These are phyloP conservation scores for Sesia bembeciformis DNA, from an alignment of 2,888 invertebrate species.

Conservation along the genomic window DNA sequence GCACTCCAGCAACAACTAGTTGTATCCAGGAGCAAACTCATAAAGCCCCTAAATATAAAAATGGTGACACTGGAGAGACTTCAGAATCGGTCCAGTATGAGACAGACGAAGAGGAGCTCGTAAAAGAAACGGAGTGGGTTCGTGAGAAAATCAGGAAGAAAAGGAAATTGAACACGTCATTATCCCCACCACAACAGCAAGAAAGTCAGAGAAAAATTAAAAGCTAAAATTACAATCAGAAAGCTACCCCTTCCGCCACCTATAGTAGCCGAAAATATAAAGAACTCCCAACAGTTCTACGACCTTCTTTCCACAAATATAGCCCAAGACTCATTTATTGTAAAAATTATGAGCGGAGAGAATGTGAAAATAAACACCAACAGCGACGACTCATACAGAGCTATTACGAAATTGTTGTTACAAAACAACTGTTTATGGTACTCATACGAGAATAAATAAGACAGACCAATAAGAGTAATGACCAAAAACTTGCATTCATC, in stretches of 20 bases:
- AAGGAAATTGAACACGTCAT: too few species aligned
- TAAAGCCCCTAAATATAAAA: too few species aligned
- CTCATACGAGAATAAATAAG: conserved; percentile 8
- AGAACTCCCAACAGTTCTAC: neutral
- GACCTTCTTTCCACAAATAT: neutral
- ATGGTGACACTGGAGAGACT: too few species aligned
- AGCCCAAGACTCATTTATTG: neutral
- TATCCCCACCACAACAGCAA: too few species aligned
- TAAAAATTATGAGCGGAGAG: neutral
- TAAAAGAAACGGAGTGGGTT: too few species aligned
- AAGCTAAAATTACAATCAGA: too few species aligned
- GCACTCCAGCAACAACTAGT: too few species aligned
- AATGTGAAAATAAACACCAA: neutral
- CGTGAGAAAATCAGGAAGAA: too few species aligned
- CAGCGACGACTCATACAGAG: neutral
- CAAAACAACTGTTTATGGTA: conserved; percentile 3
- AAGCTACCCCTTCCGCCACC: neutral
- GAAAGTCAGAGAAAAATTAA: too few species aligned
- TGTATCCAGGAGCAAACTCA: too few species aligned
- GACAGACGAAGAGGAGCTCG: too few species aligned
- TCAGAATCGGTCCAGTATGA: too few species aligned
- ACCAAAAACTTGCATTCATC: conserved; percentile 3
- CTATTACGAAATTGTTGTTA: neutral
- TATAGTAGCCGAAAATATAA: neutral
- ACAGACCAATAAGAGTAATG: conserved; percentile 6